These are phyloP conservation scores for Ennomos fuscantarius DNA, from an alignment of 2,888 invertebrate species.

Conservation along the genomic window DNA sequence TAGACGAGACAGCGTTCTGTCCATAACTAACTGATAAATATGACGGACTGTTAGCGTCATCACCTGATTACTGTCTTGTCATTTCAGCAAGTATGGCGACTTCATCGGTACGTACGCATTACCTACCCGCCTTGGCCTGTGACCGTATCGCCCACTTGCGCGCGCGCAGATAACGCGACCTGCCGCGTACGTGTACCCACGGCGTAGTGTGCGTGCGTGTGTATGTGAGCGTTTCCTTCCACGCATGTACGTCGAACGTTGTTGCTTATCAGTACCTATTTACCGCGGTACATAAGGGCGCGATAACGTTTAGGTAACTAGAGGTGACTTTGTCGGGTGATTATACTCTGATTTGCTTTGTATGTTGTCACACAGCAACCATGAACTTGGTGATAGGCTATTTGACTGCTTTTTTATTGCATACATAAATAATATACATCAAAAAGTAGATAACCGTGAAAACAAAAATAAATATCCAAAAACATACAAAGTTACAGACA, in stretches of 20 bases:
- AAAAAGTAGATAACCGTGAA: too few species aligned
- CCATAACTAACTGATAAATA: constrained; percentile 9
- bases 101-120: constrained; percentile 25
- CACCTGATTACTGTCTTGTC: constrained; percentile 7
- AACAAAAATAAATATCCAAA: too few species aligned
- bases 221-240: constrained; percentile 30
- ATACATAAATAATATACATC: too few species aligned
- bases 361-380: too few species aligned
- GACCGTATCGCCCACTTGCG: constrained; percentile 44
- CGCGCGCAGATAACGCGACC: constrained; percentile 48
- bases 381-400: too few species aligned
- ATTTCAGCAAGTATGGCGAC: constrained; percentile 15
- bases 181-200: constrained; percentile 30
- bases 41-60: constrained; percentile 5
- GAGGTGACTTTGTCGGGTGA: background rate
- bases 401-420: too few species aligned
- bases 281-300: background rate
- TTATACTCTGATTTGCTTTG: too few species aligned
- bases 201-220: constrained; percentile 24
- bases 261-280: constrained; percentile 7
- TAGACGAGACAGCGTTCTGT: background rate
- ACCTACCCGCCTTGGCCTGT: constrained; percentile 48
- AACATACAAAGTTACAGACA: too few species aligned
- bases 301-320: background rate
- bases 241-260: constrained; percentile 16